A percentile compares a stretch with the other conserved stretches of the same genome.
Evolutionary conservation across 2,113 vertebrate genomes (phyloP).

Genomic region (Xenus cinereus): DNA sequence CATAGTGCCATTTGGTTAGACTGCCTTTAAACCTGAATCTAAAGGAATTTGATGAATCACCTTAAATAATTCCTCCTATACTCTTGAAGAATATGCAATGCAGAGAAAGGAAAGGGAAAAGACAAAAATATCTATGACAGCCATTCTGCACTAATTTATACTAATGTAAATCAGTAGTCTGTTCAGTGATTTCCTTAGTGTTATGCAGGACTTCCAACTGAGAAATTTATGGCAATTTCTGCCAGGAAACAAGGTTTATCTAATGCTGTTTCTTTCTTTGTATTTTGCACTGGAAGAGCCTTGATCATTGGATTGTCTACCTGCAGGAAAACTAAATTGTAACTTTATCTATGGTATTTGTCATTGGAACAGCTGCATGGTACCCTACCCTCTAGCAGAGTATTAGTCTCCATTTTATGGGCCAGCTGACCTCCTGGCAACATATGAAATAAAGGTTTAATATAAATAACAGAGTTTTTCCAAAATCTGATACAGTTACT

Average conservation of each 20-base stretch:
- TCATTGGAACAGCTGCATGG: background rate
- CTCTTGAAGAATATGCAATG: background rate
- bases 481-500: background rate
- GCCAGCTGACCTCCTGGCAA: background rate
- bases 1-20: background rate
- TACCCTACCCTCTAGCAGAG: background rate
- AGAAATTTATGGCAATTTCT: background rate
- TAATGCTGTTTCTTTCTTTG: background rate
- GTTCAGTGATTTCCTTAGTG: background rate
- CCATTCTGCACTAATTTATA: background rate
- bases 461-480: background rate
- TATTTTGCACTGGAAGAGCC: background rate
- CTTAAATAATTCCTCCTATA: background rate
- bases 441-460: background rate
- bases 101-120: background rate
- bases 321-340: background rate
- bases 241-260: background rate
- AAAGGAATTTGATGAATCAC: slow-evolving; percentile 17
- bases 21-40: slow-evolving; percentile 30
- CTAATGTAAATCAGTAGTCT: background rate
- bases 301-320: background rate
- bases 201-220: background rate
- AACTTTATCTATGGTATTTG: background rate
- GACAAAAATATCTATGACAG: background rate
- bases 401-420: background rate